These are phyloP conservation scores for Regulus satrapa DNA, from an alignment of 2,113 vertebrate species.

Conservation along the genomic window DNA sequence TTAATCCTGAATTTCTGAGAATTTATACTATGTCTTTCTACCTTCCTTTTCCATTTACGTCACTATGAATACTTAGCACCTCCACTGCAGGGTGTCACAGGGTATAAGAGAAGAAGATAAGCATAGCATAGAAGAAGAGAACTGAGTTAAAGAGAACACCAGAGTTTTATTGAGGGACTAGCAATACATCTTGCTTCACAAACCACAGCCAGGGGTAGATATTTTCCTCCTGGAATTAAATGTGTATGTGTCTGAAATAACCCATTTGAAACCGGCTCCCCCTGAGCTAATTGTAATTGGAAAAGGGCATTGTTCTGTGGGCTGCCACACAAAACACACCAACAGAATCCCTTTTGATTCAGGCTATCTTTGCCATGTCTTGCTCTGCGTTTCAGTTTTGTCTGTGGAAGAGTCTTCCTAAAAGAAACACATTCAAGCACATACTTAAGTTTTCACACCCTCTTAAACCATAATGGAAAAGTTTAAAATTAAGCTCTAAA, in stretches of 20 bases:
- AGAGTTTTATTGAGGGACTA: neutral
- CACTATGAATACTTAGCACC: neutral
- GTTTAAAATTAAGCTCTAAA: slow-evolving; percentile 47
- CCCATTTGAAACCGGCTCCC: neutral
- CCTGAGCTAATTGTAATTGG: neutral
- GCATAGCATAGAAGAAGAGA: neutral
- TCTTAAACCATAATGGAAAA: slow-evolving; percentile 4
- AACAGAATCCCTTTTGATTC: neutral
- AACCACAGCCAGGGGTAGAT: neutral
- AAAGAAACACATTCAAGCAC: neutral
- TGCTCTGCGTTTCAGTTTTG: neutral
- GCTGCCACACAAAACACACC: neutral
- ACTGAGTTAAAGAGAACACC: neutral
- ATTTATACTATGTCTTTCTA: neutral
- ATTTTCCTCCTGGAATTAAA: slow-evolving; percentile 15
- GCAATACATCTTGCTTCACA: slow-evolving; percentile 18
- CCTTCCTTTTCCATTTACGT: neutral
- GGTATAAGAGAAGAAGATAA: neutral
- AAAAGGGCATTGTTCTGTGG: neutral
- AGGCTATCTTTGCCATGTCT: neutral
- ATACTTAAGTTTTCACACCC: neutral
- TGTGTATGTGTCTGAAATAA: neutral
- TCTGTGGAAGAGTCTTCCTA: neutral
- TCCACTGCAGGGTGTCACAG: neutral
- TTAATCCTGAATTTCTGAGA: neutral